Evolutionary conservation across 2,888 invertebrate genomes (phyloP).

Genomic region (Erebia epiphron): DNA sequence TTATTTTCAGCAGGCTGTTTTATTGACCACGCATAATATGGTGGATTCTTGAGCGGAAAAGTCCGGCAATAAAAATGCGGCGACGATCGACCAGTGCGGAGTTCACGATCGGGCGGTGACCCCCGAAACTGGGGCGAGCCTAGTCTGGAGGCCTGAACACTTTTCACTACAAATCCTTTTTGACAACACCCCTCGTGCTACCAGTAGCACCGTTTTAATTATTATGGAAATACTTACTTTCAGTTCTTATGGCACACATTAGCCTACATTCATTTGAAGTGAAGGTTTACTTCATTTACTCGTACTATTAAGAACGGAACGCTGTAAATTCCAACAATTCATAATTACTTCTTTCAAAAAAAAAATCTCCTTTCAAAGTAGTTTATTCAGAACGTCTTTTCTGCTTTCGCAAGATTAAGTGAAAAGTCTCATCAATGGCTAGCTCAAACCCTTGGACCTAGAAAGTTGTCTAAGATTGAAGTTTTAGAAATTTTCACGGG

Average conservation of each 20-base stretch:
- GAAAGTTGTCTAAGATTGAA: no score
- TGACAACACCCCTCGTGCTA: slow-evolving; percentile 12
- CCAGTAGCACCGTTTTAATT: slow-evolving; percentile 13
- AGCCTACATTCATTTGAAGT: slow-evolving; percentile 8
- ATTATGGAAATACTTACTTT: slow-evolving; percentile 5
- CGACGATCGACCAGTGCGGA: slow-evolving; percentile 54
- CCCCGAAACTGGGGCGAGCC: slow-evolving; percentile 71
- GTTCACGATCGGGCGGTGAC: slow-evolving; percentile 79
- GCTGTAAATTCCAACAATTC: no score
- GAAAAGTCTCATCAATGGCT: no score
- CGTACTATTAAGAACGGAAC: not conserved
- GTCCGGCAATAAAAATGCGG: slow-evolving; percentile 38
- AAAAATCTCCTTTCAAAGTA: no score
- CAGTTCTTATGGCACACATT: slow-evolving; percentile 16
- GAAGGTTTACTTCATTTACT: not conserved
- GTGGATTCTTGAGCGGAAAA: slow-evolving; percentile 32
- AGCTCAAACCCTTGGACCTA: no score
- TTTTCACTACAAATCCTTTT: slow-evolving; percentile 36
- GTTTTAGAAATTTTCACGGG: no score
- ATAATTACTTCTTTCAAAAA: no score
- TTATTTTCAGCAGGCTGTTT: not conserved
- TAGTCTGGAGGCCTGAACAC: slow-evolving; percentile 58
- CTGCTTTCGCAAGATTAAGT: no score
- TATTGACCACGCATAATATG: slow-evolving; percentile 3
- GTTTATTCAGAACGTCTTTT: no score